Conservation (phyloP, 1,140 invertebrate genomes). For the Euglossa dilemma region DNA sequence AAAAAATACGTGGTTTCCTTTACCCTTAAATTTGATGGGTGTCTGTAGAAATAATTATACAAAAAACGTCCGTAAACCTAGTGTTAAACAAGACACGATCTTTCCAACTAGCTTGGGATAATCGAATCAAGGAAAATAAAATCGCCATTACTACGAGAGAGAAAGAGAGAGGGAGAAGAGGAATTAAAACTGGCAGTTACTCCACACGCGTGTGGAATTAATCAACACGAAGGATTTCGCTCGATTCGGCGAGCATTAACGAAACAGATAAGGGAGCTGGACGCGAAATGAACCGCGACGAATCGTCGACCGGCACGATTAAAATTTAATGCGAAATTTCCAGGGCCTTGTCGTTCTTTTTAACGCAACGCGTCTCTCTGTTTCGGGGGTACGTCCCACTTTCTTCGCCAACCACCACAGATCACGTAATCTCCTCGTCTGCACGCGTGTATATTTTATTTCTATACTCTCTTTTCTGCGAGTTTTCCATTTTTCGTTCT, state of each 20-base stretch:
- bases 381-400: neutral
- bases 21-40: too few relatives aligned
- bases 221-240: neutral
- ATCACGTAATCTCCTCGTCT: constrained; percentile 4
- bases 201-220: neutral
- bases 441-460: neutral
- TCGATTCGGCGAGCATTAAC: neutral
- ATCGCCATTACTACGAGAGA: neutral
- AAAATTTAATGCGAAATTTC: constrained; percentile 9
- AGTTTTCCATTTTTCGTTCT: neutral
- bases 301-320: neutral
- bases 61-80: too few relatives aligned
- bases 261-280: neutral
- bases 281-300: neutral
- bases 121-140: neutral
- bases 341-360: neutral
- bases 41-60: too few relatives aligned
- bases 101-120: neutral
- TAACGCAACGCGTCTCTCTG: neutral
- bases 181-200: neutral
- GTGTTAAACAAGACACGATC: too few relatives aligned
- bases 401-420: neutral
- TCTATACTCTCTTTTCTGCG: neutral
- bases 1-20: too few relatives aligned
- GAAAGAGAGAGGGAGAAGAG: too few relatives aligned